Base-by-base conservation (phyloP, 2,113 vertebrate genomes). In the Gallinago jamesoni region DNA sequence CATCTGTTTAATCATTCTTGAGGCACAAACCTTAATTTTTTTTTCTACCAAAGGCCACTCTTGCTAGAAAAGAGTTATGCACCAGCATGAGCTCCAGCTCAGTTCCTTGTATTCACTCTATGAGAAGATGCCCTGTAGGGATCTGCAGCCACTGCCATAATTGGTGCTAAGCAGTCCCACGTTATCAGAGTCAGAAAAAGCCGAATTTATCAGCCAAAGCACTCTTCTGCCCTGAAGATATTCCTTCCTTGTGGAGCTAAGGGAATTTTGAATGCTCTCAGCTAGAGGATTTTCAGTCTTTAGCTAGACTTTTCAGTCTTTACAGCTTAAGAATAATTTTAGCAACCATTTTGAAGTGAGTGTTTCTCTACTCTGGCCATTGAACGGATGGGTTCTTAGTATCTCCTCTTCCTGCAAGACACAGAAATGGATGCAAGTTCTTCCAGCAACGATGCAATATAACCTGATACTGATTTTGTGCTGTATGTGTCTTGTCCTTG, bases 391-490 rank as follows among this genome's bases (percentile, higher is more conserved):
- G 20, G 33, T 90, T 94, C 83, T 41, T 56, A 74, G 12, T 33
- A 80, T 22, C 39, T 73, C 14, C 25, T 66, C n/a, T 72, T 77
- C 50, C 68, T 67, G 25, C 41, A 48, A 80, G 68, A 59, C 47
- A 47, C n/a, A 56, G 68, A 77, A 83, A 66, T 0, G 14, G 37
- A n/a, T 73, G 14, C 24, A 73, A 72, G 12, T 27, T 81, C 59
- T 84, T 87, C 41, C 67, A 62, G 63, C 1, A 5, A 78, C 0
- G 0, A n/a, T 77, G 63, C 72, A 56, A 7, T 33, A 39, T 39
- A 80, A 77, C 90, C n/a, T 10, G 8, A 74, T 37, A 50, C 75
- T 59, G 70, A 91, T 80, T 91, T 91, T 90, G 45, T 53, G 15
- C 50, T 66, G 27, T 17, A 53, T 41, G 3, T 73, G 17, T 33